Base-by-base conservation (phyloP, 1,140 invertebrate genomes). In the Dolichoris vasculosae region DNA sequence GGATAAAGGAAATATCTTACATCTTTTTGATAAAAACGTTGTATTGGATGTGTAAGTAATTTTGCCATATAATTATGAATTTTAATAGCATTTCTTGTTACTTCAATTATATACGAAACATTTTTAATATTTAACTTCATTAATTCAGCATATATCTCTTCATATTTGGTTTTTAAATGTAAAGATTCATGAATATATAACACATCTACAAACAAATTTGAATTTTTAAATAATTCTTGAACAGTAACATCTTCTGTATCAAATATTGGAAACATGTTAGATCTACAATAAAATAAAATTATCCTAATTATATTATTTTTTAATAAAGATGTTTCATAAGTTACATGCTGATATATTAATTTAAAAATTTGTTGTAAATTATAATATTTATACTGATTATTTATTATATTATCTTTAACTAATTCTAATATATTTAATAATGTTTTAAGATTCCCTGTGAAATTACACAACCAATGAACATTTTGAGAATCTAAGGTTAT, bases 71-170 rank as follows among this genome's bases (percentile, higher is more conserved):
- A 40, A 75, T 82, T 75, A 40, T 82, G 69, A n/a, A 82, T 13
- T 55, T 59, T 30, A 15, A 73, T 63, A 7, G 35, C 43, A 82
- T 46, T 75, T 82, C 48, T 82, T 75, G 81, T 26, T 40, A 75
- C 69, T 82, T 82, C 81, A 48, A 75, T 75, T 20, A 82, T 82
- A 43, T 82, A 82, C 51, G 81, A 82, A 82, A 59, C 15, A 55
- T 73, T 59, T 75, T 46, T 82, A 30, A 75, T 64, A 26, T 73
- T 51, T 59, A 82, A 75, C 30, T 82, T 75, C 0, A 2, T 73
- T 40, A 82, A 32, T n/a, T 82, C 81, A 43, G 23, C 15, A 40
- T 40, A 82, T 30, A 82, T 82, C 59, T 82, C 81, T 43, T 75
- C n/a, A 75, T 69, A 82, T n/a, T 75, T 82, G 43, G 59, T 40